These are phyloP conservation scores for Leucoptera coffeella DNA, from an alignment of 2,888 invertebrate species.

Conservation along the genomic window DNA sequence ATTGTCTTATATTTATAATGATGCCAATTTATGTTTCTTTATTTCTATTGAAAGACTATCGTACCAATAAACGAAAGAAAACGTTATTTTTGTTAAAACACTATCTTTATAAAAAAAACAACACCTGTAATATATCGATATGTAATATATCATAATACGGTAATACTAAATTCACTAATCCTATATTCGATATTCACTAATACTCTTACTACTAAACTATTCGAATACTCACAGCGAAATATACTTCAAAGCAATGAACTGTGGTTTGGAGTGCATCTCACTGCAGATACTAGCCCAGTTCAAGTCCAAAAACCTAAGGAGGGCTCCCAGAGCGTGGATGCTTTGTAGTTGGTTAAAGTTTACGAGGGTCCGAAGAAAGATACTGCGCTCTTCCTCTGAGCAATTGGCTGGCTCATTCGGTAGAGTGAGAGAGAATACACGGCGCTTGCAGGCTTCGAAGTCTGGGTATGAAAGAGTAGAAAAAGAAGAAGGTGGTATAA, in stretches of 20 bases:
- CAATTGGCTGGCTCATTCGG: constrained; percentile 46
- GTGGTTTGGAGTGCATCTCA: constrained; percentile 39
- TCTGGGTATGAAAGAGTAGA: constrained; percentile 15
- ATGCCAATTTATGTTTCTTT: too few species aligned
- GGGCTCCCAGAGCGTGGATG: constrained; percentile 64
- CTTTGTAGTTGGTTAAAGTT: constrained; percentile 58
- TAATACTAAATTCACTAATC: too few species aligned
- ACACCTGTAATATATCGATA: too few species aligned
- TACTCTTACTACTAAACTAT: too few species aligned
- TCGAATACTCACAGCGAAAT: constrained; percentile 58
- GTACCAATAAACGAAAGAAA: too few species aligned
- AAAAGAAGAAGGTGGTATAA: too few species aligned
- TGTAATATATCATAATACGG: too few species aligned
- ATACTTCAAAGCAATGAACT: constrained; percentile 48
- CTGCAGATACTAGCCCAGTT: constrained; percentile 51
- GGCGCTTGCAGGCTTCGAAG: constrained; percentile 50
- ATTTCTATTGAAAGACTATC: too few species aligned
- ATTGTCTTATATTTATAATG: too few species aligned
- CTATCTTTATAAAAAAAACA: too few species aligned
- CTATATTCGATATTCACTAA: too few species aligned
- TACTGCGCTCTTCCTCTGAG: constrained; percentile 44
- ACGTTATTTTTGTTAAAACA: too few species aligned
- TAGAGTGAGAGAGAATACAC: constrained; percentile 47
- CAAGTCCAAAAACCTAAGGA: constrained; percentile 64
- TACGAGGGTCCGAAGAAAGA: constrained; percentile 56